Percentiles rank a stretch among this genome's conserved stretches.
These are phyloP conservation scores for Gobius niger DNA, from an alignment of 2,113 vertebrate species.

Conservation along the genomic window DNA sequence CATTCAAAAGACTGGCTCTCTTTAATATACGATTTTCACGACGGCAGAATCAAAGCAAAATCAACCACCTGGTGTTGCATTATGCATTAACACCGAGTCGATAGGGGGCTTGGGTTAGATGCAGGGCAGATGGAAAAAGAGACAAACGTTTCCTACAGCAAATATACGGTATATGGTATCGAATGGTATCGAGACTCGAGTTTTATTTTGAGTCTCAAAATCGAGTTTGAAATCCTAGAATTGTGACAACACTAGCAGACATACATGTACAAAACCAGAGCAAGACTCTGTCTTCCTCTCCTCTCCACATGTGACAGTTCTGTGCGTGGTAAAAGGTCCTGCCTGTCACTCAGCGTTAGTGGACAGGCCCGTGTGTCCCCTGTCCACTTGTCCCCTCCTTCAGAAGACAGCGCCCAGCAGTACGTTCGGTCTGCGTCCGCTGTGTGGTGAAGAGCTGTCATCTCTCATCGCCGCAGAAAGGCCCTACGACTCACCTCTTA, in stretches of 20 bases:
- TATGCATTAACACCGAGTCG: too few species aligned
- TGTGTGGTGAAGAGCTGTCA: constrained; percentile 24
- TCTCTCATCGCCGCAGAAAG: neutral
- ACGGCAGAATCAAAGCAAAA: too few species aligned
- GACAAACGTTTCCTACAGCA: too few species aligned
- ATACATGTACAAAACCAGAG: neutral
- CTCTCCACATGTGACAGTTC: neutral
- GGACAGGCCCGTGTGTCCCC: neutral
- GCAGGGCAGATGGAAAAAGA: too few species aligned
- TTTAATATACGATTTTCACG: too few species aligned
- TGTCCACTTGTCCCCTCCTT: constrained; percentile 2
- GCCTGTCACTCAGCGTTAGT: neutral
- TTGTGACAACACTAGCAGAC: neutral
- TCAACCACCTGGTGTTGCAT: too few species aligned
- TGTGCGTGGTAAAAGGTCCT: neutral
- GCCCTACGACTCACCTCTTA: constrained; percentile 13
- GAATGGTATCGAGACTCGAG: too few species aligned
- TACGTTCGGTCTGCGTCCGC: neutral
- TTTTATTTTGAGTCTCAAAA: too few species aligned
- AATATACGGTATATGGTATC: too few species aligned
- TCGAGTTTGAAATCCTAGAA: too few species aligned
- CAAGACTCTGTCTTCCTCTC: neutral
- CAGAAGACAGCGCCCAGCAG: neutral
- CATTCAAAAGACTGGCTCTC: too few species aligned
- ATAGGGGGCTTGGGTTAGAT: too few species aligned